Percentiles rank a stretch among this genome's conserved stretches.
Evolutionary conservation across 2,888 invertebrate genomes (phyloP).

Genomic region (Idaea dimidiata): DNA sequence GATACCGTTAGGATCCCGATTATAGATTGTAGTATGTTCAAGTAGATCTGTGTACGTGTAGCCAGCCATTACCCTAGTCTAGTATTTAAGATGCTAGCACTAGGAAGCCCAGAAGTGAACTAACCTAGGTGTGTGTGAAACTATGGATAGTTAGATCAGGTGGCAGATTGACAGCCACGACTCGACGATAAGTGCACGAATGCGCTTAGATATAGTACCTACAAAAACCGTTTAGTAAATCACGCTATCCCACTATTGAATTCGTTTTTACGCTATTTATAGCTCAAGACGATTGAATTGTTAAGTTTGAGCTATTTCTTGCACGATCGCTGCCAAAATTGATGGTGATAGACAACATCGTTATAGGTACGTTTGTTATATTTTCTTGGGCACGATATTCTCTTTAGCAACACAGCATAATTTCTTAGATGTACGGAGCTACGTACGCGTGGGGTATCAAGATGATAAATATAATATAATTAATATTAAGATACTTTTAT

Average conservation of each 20-base stretch:
- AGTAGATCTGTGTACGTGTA: constrained; percentile 52
- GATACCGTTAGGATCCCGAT: constrained; percentile 77
- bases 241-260: constrained; percentile 63
- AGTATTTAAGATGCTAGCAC: constrained; percentile 10
- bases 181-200: constrained; percentile 52
- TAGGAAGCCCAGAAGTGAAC: constrained; percentile 16
- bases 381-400: neutral
- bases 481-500: no score
- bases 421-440: no score
- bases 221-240: constrained; percentile 56
- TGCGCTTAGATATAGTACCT: constrained; percentile 35
- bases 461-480: no score
- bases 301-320: constrained; percentile 20
- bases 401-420: no score
- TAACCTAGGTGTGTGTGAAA: constrained; percentile 19
- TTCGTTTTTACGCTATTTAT: constrained; percentile 45
- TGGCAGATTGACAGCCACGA: constrained; percentile 49
- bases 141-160: constrained; percentile 31
- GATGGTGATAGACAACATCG: neutral
- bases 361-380: no score
- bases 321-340: constrained; percentile 6
- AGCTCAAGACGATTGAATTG: constrained; percentile 51
- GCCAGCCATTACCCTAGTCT: constrained; percentile 45
- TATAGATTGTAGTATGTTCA: constrained; percentile 85
- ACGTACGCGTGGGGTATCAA: no score